Conservation (phyloP, 2,113 vertebrate genomes). For the Stegostoma tigrinum region DNA sequence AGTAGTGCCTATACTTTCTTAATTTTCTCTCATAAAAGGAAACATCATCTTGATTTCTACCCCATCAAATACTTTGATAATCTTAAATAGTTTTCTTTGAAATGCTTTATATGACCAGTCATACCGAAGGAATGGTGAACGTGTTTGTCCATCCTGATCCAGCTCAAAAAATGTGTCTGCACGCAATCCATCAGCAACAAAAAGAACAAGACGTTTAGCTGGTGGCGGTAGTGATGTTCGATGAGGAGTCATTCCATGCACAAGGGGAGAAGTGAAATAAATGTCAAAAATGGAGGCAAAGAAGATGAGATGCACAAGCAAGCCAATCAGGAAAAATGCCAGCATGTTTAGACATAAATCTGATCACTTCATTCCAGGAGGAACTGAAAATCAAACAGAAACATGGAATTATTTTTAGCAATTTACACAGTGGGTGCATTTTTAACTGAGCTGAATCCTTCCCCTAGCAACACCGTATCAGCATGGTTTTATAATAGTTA, state of each 20-base stretch:
- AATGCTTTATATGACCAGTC: not conserved
- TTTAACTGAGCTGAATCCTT: not conserved
- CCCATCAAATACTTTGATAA: not conserved
- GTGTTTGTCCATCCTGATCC: slow-evolving; percentile 50
- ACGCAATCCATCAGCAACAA: slow-evolving; percentile 86
- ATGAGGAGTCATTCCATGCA: slow-evolving; percentile 87
- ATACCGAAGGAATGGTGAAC: slow-evolving; percentile 78
- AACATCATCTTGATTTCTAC: not conserved
- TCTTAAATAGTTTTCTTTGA: not conserved
- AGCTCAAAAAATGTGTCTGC: slow-evolving; percentile 75
- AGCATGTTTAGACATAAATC: slow-evolving; percentile 50
- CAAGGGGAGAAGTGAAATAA: slow-evolving; percentile 92
- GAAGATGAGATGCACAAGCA: slow-evolving; percentile 82
- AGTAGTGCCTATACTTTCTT: not conserved
- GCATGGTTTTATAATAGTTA: not conserved
- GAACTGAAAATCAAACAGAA: slow-evolving; percentile 28
- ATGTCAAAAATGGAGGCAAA: slow-evolving; percentile 94
- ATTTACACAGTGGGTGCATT: not conserved
- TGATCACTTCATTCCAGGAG: not conserved
- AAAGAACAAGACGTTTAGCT: slow-evolving; percentile 73
- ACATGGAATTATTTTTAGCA: not conserved
- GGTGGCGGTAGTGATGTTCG: slow-evolving; percentile 63
- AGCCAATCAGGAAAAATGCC: slow-evolving; percentile 69
- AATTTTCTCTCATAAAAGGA: not conserved
- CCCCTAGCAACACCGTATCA: not conserved